A percentile compares a stretch with the other conserved stretches of the same genome.
phyloP scores from a whole-genome alignment of 1,140 invertebrate genomes.

The Drosophila mayri region DNA sequence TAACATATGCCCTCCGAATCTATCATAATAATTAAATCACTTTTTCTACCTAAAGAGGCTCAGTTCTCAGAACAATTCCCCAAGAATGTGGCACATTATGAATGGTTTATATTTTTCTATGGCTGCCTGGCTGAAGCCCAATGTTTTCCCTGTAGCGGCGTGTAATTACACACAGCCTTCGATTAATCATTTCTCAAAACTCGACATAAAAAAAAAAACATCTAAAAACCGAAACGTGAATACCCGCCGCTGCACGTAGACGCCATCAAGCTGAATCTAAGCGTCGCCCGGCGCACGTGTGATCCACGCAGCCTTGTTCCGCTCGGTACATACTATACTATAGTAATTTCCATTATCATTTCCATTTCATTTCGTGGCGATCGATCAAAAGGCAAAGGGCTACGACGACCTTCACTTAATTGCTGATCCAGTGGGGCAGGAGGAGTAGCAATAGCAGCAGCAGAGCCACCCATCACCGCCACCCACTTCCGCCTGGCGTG shows the following conservation, averaged over 20 bases:
- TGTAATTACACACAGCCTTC: conserved; percentile 59
- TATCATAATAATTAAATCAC: neutral
- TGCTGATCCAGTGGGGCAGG: conserved; percentile 27
- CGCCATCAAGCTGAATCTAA: conserved; percentile 67
- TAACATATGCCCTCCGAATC: neutral
- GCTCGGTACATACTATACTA: neutral
- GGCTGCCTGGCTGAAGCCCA: neutral
- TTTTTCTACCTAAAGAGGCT: neutral
- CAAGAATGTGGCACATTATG: neutral
- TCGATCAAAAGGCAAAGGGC: conserved; percentile 55
- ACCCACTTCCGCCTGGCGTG: conserved; percentile 79
- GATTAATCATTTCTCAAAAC: conserved; percentile 32
- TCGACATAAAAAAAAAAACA: conserved; percentile 11
- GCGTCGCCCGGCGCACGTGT: conserved; percentile 63
- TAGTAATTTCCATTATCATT: conserved; percentile 13
- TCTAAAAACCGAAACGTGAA: conserved; percentile 68
- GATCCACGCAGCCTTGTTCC: conserved; percentile 67
- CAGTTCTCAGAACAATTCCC: neutral
- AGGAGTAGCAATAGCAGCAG: neutral
- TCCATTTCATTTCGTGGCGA: conserved; percentile 40
- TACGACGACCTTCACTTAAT: conserved; percentile 74
- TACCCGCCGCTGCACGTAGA: conserved; percentile 58
- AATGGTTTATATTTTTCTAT: conserved; percentile 1
- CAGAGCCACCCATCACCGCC: conserved; percentile 14
- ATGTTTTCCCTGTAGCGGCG: conserved; percentile 9